Evolutionary conservation across 1,140 invertebrate genomes (phyloP).

Genomic region (Conus betulinus): DNA sequence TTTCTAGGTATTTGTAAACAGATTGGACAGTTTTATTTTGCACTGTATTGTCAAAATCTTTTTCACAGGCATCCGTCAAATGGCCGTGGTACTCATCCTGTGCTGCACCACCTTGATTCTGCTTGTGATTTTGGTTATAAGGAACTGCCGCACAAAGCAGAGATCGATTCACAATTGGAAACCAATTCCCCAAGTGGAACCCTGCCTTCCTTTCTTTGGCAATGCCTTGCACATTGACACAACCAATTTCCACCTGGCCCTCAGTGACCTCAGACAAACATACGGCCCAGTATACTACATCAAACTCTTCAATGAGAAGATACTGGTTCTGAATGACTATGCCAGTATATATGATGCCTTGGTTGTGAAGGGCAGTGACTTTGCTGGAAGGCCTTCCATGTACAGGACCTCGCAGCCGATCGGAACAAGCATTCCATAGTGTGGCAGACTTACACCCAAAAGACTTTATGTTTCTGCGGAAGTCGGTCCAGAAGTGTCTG

Average conservation of each 20-base stretch:
- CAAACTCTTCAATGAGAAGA: conserved; percentile 57
- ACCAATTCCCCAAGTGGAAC: conserved; percentile 50
- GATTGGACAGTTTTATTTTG: neutral
- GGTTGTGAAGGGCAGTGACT: conserved; percentile 51
- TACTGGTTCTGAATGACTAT: conserved; percentile 64
- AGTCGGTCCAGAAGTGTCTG: conserved; percentile 53
- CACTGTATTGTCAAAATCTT: neutral
- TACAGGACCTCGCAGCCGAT: conserved; percentile 52
- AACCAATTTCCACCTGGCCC: conserved; percentile 54
- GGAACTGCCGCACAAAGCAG: neutral
- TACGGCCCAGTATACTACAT: conserved; percentile 63
- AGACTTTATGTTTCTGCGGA: conserved; percentile 64
- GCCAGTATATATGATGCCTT: conserved; percentile 62
- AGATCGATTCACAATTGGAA: neutral
- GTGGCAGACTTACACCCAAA: conserved; percentile 66
- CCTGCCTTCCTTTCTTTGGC: conserved; percentile 59
- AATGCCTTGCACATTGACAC: conserved; percentile 55
- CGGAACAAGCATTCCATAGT: conserved; percentile 62
- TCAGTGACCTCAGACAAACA: conserved; percentile 55
- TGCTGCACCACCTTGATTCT: neutral
- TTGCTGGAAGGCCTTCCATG: conserved; percentile 68
- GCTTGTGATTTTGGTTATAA: neutral
- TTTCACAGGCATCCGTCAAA: neutral
- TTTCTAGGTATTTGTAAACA: too few relatives aligned
- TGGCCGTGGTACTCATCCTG: neutral